A percentile compares a stretch with the other conserved stretches of the same genome.
Conservation (phyloP, 2,113 vertebrate species). For the Orientallactaga bullata region DNA sequence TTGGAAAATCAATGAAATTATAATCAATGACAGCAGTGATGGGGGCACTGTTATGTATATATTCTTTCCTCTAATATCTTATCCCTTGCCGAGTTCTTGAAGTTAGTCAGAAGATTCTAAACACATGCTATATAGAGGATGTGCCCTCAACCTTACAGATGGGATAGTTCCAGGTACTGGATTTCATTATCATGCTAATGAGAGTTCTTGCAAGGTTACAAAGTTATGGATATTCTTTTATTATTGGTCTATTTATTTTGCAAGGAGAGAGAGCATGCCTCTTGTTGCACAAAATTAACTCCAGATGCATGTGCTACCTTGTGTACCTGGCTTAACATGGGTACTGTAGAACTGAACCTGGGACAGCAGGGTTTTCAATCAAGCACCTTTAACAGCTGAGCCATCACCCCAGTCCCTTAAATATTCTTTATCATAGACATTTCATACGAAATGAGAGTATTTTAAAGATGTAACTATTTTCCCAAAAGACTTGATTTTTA, state of each 20-base stretch:
- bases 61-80: neutral
- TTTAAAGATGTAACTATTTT: conserved; percentile 14
- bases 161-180: neutral
- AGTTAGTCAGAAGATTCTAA: neutral
- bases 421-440: neutral
- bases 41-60: no score
- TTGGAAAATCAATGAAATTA: neutral
- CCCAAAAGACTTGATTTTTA: neutral
- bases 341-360: no score
- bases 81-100: neutral
- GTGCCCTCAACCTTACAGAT: neutral
- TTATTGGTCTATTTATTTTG: no score
- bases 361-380: no score
- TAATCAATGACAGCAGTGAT: neutral
- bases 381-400: no score
- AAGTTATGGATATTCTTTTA: no score
- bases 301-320: no score
- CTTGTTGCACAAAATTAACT: no score
- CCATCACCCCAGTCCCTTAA: no score
- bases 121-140: neutral
- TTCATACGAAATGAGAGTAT: neutral
- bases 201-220: no score
- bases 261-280: no score
- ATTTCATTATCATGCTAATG: neutral
- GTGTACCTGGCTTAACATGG: no score